Conservation (phyloP, 2,113 vertebrate genomes). For the Tauraco erythrolophus region DNA sequence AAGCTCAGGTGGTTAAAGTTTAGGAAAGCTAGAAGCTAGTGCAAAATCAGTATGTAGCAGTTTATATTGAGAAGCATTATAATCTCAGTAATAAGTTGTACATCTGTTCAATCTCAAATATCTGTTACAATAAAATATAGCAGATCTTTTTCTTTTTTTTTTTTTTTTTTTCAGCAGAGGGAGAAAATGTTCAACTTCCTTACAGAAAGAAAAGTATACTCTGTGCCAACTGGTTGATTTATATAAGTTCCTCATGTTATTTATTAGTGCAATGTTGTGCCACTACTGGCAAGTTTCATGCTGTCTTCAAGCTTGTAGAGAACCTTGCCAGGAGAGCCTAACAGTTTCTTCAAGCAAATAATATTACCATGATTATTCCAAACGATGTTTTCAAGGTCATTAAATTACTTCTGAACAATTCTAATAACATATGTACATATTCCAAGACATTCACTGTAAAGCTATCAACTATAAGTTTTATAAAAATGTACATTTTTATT, state of each 20-base stretch:
- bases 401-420: not conserved
- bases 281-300: not conserved
- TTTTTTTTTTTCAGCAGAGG: not conserved
- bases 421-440: not conserved
- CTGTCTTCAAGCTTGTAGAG: not conserved
- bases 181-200: not conserved
- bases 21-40: not conserved
- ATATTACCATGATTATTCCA: not conserved
- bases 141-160: accelerated
- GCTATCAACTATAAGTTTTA: not conserved
- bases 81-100: not conserved
- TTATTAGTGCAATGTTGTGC: not conserved
- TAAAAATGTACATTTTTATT: not conserved
- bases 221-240: not conserved
- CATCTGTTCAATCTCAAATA: not conserved
- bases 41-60: not conserved
- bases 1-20: not conserved
- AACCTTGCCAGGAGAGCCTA: not conserved
- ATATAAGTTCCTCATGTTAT: not conserved
- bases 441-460: not conserved
- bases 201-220: not conserved
- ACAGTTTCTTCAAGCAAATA: not conserved
- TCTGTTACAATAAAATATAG: not conserved
- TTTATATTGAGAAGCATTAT: not conserved
- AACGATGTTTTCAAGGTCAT: not conserved